A percentile compares a stretch with the other conserved stretches of the same genome.
phyloP scores from a whole-genome alignment of 2,888 invertebrate genomes.

The Choristoneura rosaceana region DNA sequence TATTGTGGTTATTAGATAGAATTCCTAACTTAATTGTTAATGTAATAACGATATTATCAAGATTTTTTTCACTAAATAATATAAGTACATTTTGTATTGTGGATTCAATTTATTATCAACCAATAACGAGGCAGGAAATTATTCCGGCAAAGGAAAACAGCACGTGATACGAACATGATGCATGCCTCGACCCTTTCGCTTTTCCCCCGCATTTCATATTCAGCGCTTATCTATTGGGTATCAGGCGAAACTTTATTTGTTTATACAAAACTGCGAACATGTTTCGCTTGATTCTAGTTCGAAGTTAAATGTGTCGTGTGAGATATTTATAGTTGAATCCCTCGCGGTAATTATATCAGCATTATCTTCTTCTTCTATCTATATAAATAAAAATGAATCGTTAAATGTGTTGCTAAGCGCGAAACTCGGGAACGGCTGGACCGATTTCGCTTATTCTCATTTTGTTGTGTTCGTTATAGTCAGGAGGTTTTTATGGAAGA shows the following conservation, averaged over 20 bases:
- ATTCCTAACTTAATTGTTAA: too few species aligned
- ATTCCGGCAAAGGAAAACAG: constrained; percentile 23
- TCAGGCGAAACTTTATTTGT: constrained; percentile 3
- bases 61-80: too few species aligned
- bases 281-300: not conserved
- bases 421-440: too few species aligned
- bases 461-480: too few species aligned
- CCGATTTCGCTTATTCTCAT: too few species aligned
- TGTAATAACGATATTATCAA: too few species aligned
- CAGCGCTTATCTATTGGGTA: constrained; percentile 15
- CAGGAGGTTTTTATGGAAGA: too few species aligned
- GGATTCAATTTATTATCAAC: not conserved
- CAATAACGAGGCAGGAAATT: constrained; percentile 17
- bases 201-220: not conserved
- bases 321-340: not conserved
- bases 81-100: not conserved
- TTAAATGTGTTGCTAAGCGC: too few species aligned
- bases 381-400: too few species aligned
- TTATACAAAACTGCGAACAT: constrained; percentile 3
- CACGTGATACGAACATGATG: constrained; percentile 13
- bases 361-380: too few species aligned
- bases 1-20: too few species aligned
- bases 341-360: not conserved
- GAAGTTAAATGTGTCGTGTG: not conserved
- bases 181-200: constrained; percentile 7